Evolutionary conservation across 2,888 invertebrate species (phyloP).

Genomic region (Panorpa germanica): DNA sequence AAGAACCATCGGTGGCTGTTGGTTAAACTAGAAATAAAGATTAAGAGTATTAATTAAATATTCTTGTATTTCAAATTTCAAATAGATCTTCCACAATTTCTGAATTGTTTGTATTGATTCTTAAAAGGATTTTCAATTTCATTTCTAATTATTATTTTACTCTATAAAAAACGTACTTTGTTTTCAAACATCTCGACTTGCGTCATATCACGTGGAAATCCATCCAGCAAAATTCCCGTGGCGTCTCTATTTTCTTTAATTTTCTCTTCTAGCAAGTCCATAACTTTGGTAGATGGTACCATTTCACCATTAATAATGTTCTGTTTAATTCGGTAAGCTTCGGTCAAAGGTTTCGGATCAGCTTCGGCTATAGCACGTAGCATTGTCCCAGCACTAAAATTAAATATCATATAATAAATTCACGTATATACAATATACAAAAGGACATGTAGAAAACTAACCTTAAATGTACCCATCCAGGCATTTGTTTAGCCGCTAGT

Average conservation of each 20-base stretch:
- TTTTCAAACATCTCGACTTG: constrained; percentile 79
- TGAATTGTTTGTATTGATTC: neutral
- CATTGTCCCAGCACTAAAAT: constrained; percentile 49
- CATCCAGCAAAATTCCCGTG: constrained; percentile 78
- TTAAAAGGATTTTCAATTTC: neutral
- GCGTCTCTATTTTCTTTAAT: constrained; percentile 38
- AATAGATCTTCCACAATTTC: constrained; percentile 6
- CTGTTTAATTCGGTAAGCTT: constrained; percentile 44
- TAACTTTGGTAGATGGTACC: constrained; percentile 58
- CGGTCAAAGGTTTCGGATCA: constrained; percentile 36
- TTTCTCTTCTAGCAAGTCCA: constrained; percentile 53
- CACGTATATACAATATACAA: no score
- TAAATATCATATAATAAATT: no score
- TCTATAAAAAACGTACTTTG: constrained; percentile 38
- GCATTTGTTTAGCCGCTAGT: constrained; percentile 44
- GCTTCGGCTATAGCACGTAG: constrained; percentile 55
- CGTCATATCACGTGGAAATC: constrained; percentile 78
- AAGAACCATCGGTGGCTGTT: constrained; percentile 61
- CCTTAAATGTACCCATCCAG: constrained; percentile 60
- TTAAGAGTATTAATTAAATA: no score
- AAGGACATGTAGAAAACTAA: constrained; percentile 17
- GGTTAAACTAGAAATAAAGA: constrained; percentile 40
- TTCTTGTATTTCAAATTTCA: neutral
- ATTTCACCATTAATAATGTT: constrained; percentile 64
- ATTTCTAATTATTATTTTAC: neutral